A percentile compares a stretch with the other conserved stretches of the same genome.
Conservation (phyloP, 1,140 invertebrate genomes). For the Portunus trituberculatus region DNA sequence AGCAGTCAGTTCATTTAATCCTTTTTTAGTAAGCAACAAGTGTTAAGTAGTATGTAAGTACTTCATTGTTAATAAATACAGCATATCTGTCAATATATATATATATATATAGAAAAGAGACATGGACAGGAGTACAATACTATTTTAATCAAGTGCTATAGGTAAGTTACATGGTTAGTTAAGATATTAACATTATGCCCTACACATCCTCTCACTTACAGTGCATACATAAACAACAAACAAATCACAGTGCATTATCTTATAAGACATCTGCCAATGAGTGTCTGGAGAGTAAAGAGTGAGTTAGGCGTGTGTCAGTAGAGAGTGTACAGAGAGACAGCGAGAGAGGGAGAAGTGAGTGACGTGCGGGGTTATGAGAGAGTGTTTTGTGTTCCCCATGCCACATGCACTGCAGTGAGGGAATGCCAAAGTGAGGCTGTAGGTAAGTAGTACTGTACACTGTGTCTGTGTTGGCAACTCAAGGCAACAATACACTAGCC, state of each 20-base stretch:
- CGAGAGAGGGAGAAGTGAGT: neutral
- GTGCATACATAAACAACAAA: conserved; percentile 51
- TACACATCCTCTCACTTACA: neutral
- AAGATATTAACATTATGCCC: neutral
- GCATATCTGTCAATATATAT: too few species aligned
- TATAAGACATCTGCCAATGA: conserved; percentile 56
- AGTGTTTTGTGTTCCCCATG: neutral
- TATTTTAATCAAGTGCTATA: neutral
- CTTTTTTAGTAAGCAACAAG: neutral
- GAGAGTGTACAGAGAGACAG: neutral
- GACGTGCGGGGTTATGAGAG: neutral
- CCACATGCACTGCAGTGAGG: neutral
- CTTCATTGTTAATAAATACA: neutral
- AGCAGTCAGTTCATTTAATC: neutral
- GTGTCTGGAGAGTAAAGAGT: neutral
- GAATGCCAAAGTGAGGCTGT: neutral
- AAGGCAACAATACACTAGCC: too few species aligned
- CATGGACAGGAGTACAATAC: too few species aligned
- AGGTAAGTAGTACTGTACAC: too few species aligned
- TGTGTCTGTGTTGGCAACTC: too few species aligned
- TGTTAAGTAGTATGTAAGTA: neutral
- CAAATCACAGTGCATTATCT: conserved; percentile 39
- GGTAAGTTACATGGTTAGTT: neutral
- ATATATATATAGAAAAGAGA: too few species aligned
- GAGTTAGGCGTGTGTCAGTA: too few species aligned